Conservation (phyloP, 2,797 vertebrate species). For the Parambassis ranga region DNA sequence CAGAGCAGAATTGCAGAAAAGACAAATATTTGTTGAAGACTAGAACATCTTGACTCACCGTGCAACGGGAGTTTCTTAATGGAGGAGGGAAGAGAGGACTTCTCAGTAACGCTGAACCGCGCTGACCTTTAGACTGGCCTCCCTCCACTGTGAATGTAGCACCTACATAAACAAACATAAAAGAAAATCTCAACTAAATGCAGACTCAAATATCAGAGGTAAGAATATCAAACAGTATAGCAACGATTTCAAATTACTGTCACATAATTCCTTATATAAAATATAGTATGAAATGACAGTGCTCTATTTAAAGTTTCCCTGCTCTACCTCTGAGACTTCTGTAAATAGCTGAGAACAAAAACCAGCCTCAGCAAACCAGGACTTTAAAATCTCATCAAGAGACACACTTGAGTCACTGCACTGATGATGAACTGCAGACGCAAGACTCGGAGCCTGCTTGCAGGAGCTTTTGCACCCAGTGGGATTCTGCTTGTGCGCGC, state of each 20-base stretch:
- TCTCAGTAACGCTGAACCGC: slow-evolving; percentile 77
- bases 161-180: slow-evolving; percentile 68
- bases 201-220: too few relatives aligned
- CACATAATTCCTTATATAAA: not conserved
- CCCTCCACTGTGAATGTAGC: slow-evolving; percentile 84
- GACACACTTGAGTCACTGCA: slow-evolving; percentile 4
- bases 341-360: slow-evolving; percentile 43
- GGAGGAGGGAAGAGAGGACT: slow-evolving; percentile 89
- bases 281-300: not conserved
- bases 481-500: slow-evolving; percentile 8
- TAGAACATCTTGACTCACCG: slow-evolving; percentile 80
- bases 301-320: not conserved
- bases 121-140: slow-evolving; percentile 76
- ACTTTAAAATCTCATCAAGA: slow-evolving; percentile 7
- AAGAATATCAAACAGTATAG: not conserved
- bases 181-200: too few relatives aligned
- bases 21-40: not conserved
- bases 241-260: not conserved
- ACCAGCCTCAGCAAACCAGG: slow-evolving; percentile 14
- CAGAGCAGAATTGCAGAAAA: not conserved
- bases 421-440: slow-evolving; percentile 24
- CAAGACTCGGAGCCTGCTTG: not conserved
- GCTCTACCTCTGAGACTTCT: slow-evolving; percentile 10
- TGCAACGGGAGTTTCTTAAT: slow-evolving; percentile 91
- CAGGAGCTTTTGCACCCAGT: not conserved